Evolutionary conservation across 2,113 vertebrate species (phyloP), one percentile per base, ranked within the genome.

Genomic region (Zapus hudsonius): DNA sequence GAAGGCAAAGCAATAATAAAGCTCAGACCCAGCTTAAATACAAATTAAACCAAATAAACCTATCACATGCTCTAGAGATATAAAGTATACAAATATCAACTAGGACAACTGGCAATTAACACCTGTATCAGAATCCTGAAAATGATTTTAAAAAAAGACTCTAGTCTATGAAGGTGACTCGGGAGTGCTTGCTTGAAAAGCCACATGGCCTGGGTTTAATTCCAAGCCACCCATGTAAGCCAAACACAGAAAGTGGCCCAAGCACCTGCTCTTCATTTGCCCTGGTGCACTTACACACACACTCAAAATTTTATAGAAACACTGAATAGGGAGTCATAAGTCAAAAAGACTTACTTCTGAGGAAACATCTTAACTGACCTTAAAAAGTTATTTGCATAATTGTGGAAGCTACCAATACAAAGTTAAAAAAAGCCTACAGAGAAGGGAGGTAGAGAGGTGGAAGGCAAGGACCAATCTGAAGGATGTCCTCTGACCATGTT

Each of bases 71-170:
- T 38, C 47, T 40, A 0, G 73, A 83, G 31, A 83, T 67, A 47
- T 47, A 83, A 42, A 83, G 61, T 63, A 83, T 42, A 47, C 17
- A 80, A 67, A 80, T 31, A 42, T 8, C 59, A 93, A 83, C 33
- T 52, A 83, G 55, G 89, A 76, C 63, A 82, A 93, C 73, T 73
- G 87, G 38, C 59, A 90, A 63, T 74, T 73, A 52, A 79, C 25
- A 79, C 38, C 61, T 66, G 70, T 11, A n/a, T 59, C n/a, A 72
- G 31, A 69, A 22, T 59, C n/a, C 57, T 73, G 23, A 87, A 91
- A 90, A 87, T 63, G 7, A 70, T 33, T 73, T 27, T 70, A 76
- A 61, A 52, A 89, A 61, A 80, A 44, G 70, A 44, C 55, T 1
- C 55, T 47, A 47, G 47, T 7, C 47, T 47, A 12, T 47, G 47